Evolutionary conservation across 2,113 vertebrate genomes (phyloP).

Genomic region (Terrapene triunguis): DNA sequence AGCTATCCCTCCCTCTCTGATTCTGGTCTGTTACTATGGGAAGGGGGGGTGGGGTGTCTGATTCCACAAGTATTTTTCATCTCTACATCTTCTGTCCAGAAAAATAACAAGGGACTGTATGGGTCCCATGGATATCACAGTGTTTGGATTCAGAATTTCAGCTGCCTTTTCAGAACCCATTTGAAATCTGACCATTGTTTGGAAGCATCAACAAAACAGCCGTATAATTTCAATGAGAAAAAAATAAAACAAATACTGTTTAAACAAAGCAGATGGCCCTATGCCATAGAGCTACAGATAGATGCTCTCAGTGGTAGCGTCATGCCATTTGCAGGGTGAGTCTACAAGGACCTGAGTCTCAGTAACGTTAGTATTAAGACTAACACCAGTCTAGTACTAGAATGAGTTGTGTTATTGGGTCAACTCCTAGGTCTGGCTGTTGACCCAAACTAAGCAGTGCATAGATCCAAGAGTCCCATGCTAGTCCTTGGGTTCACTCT

Average conservation of each 20-base stretch:
- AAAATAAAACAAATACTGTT: slow-evolving; percentile 34
- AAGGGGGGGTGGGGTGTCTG: neutral
- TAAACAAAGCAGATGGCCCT: slow-evolving; percentile 28
- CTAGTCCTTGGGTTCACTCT: neutral
- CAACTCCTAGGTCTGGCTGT: neutral
- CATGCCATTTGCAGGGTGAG: slow-evolving; percentile 27
- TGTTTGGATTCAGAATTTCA: slow-evolving; percentile 49
- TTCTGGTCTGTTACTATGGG: neutral
- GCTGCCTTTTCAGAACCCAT: slow-evolving; percentile 32
- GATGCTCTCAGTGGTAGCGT: slow-evolving; percentile 15
- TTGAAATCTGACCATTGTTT: slow-evolving; percentile 64
- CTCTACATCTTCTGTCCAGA: neutral
- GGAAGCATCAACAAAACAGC: slow-evolving; percentile 64
- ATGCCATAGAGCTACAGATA: neutral
- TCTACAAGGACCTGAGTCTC: neutral
- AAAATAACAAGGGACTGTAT: rapidly evolving
- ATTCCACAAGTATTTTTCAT: neutral
- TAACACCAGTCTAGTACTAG: neutral
- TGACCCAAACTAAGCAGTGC: neutral
- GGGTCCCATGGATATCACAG: neutral
- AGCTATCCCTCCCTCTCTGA: neutral
- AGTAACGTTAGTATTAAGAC: neutral
- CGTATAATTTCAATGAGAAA: slow-evolving; percentile 57
- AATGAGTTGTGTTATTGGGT: too few relatives aligned
- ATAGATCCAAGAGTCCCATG: neutral